Percentiles rank a stretch among this genome's conserved stretches.
Conservation (phyloP, 2,888 invertebrate species). For the Liodrosophila aerea region DNA sequence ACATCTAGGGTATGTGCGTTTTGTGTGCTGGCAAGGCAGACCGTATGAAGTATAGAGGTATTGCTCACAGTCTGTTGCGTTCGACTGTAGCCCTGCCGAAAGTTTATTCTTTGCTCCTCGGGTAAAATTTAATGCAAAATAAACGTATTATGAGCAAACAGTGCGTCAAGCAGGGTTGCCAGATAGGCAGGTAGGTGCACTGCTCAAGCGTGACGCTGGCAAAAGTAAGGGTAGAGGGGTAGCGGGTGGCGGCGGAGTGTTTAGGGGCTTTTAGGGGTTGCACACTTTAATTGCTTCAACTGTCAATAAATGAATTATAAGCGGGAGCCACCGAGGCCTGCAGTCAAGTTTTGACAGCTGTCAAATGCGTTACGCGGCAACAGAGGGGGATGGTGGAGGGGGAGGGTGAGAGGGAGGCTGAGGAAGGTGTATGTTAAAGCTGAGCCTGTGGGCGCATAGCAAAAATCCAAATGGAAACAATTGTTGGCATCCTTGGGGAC, state of each 20-base stretch:
- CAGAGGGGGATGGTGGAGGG: background rate
- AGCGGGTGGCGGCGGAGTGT: background rate
- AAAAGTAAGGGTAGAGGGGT: too few species aligned
- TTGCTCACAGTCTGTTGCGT: too few species aligned
- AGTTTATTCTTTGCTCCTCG: too few species aligned
- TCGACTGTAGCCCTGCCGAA: too few species aligned
- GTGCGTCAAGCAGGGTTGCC: background rate
- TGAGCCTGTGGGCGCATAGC: background rate
- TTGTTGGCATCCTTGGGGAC: conserved; percentile 28
- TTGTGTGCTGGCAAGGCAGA: too few species aligned
- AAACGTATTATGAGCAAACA: conserved; percentile 27
- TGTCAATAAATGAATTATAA: conserved; percentile 65
- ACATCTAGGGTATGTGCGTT: too few species aligned
- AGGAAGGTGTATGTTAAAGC: too few species aligned
- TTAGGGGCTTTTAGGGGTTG: background rate
- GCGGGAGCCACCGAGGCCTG: conserved; percentile 24
- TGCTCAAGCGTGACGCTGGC: too few species aligned
- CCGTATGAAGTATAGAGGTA: too few species aligned
- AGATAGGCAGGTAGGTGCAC: too few species aligned
- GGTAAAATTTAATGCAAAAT: conserved; percentile 17
- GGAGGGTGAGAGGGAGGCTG: background rate
- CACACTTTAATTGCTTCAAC: conserved; percentile 61
- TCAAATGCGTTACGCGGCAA: conserved; percentile 42
- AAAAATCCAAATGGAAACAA: conserved; percentile 38
- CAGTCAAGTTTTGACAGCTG: conserved; percentile 61